Evolutionary conservation across 53 echinoderm and acorn worm species (phyloP), one percentile per base, ranked within the genome.

Genomic region (Zoroaster sp.): DNA sequence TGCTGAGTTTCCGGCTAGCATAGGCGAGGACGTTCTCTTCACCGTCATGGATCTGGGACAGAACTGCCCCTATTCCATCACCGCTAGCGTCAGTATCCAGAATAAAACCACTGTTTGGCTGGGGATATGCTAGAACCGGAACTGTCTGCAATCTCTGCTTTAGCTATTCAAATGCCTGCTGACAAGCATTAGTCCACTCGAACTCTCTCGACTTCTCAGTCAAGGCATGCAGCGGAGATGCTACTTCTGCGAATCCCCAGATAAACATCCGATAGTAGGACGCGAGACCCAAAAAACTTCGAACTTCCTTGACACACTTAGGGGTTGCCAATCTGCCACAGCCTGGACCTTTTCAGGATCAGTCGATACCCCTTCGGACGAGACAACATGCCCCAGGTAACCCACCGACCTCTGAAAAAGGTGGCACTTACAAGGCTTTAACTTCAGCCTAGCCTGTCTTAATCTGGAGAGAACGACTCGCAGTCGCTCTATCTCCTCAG

Each of bases 11-110:
- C 17, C 71, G 28, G 65, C 91, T 91, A 7, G 78, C 88, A 36
- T 86, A 94, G 0, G 81, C 91, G 0, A 94, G 34, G 7, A 85
- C 83, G 33, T 78, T 75, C 66, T 90, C 90, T 23, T 66, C 82
- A 1, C 66, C 67, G 18, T 40, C 65, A 13, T 82, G 65, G 3
- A 87, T 74, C 34, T 87, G 87, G 12, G 74, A 73, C 59, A 87
- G 17, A 17, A 87, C 74, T 9, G 73, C 87, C 25, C 73, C 87
- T 69, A 86, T 86, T 4, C 87, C 87, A 31, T 32, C 72, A 72
- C 35, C n/a, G n/a, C n/a, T n/a, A n/a, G n/a, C n/a, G n/a, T n/a
- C n/a, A n/a, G n/a, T n/a, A n/a, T n/a, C n/a, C n/a, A n/a, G n/a
- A n/a, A n/a, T 39, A 65, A 15, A n/a, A n/a, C n/a, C 41, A 18